These are phyloP conservation scores for Pollenia amentaria DNA, from an alignment of 2,888 invertebrate species.

Conservation along the genomic window DNA sequence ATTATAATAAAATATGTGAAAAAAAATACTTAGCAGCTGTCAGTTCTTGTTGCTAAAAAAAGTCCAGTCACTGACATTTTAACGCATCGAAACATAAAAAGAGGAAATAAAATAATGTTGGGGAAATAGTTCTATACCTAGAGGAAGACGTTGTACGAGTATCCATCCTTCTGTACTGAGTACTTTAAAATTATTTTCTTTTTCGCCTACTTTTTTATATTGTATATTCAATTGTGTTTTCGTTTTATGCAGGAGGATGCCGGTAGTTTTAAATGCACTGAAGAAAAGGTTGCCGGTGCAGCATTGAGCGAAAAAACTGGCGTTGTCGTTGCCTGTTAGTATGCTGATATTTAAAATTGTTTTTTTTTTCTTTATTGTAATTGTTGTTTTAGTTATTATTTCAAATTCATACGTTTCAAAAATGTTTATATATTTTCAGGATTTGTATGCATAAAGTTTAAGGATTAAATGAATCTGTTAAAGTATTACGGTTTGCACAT, in stretches of 20 bases:
- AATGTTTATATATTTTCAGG: no score
- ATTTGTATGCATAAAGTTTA: no score
- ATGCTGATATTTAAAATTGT: no score
- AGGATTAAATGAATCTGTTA: no score
- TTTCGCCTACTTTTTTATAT: slow-evolving; percentile 38
- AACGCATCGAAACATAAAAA: not conserved
- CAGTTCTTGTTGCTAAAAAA: slow-evolving; percentile 44
- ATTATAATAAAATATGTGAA: slow-evolving; percentile 12
- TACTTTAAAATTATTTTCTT: not conserved
- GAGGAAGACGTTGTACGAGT: no score
- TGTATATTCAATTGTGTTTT: slow-evolving; percentile 74
- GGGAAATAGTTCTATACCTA: no score
- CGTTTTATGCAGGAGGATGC: slow-evolving; percentile 90
- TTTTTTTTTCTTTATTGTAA: not conserved
- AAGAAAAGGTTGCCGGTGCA: slow-evolving; percentile 95
- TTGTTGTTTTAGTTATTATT: not conserved
- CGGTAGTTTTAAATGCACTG: slow-evolving; percentile 96
- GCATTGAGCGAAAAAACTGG: slow-evolving; percentile 96
- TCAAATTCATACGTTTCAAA: no score
- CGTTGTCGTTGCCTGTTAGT: slow-evolving; percentile 96
- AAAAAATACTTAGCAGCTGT: not conserved
- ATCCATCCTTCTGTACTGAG: not conserved
- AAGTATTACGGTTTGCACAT: no score
- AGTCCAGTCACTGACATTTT: slow-evolving; percentile 13
- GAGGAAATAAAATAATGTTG: no score